Evolutionary conservation across 2,797 vertebrate species (phyloP), one percentile per base, ranked within the genome.

Genomic region (Melanogrammus aeglefinus): DNA sequence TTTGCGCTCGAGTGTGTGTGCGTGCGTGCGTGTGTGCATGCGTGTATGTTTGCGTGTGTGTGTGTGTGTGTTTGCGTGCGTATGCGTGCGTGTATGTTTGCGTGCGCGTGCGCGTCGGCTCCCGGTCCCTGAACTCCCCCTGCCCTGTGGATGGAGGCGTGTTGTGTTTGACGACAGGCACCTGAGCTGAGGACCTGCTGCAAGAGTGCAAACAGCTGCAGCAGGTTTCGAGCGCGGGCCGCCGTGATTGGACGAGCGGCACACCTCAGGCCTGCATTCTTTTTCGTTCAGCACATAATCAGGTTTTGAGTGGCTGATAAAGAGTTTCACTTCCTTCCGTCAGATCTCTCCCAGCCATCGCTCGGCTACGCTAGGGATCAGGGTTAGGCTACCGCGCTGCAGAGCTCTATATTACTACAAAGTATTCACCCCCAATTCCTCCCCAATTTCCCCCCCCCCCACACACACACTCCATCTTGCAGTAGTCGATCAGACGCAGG

Each of bases 401-500:
- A 51, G 47, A 51, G 47, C 47, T 18, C 13, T 51, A 18, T 51
- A 51, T 1, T 73, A 47, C 38, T 75, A 73, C 79, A 41, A 81
- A 78, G 29, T 76, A 71, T 80, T 21, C 35, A 33, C 21, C n/a
- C 21, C 57, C 38, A 8, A 24, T 85, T 84, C 76, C 83, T 83
- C 85, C 69, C 24, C 69, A 8, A n/a, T 9, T 7, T 27, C 69
- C 8, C 69, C 69, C 69, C 69, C 24, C 69, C 24, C 8, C 69
- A n/a, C n/a, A n/a, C n/a, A n/a, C 69, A 13, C 69, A n/a, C 63
- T 1, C 63, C 44, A 9, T 63, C 57, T 63, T n/a, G 57, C 21
- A 84, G 77, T 81, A 88, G 79, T 89, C 92, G 90, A 94, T 90
- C 91, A 87, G 88, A 91, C 88, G 86, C 86, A 72, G 18, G 70